Percentiles rank a stretch among this genome's conserved stretches.
These are phyloP conservation scores for Crotophaga sulcirostris DNA, from an alignment of 2,113 vertebrate species.

Conservation along the genomic window DNA sequence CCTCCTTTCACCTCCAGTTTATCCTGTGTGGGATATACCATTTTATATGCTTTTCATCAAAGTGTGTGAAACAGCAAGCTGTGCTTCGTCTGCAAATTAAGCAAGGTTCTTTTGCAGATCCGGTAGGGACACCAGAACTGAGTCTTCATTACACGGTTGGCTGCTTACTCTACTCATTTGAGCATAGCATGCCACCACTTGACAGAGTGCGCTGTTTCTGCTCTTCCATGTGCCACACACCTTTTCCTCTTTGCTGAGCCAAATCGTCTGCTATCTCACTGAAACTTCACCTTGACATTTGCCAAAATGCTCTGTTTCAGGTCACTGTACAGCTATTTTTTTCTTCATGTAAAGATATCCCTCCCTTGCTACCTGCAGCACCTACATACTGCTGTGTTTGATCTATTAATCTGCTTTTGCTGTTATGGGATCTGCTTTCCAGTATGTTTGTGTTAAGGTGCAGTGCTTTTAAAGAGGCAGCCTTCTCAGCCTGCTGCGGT, in stretches of 20 bases:
- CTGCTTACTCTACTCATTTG: not conserved
- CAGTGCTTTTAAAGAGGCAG: not conserved
- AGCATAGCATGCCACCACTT: not conserved
- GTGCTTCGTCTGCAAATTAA: not conserved
- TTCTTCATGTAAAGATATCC: not conserved
- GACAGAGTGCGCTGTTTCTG: not conserved
- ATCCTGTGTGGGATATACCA: not conserved
- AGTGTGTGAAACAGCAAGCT: not conserved
- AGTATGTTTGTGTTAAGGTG: not conserved
- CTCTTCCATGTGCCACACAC: rapidly evolving
- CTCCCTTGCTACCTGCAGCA: not conserved
- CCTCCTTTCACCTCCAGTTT: not conserved
- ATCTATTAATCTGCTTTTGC: not conserved
- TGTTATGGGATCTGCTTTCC: not conserved
- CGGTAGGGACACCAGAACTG: not conserved
- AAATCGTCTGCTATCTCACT: rapidly evolving
- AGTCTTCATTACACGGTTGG: rapidly evolving
- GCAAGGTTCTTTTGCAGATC: not conserved
- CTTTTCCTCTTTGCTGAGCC: not conserved
- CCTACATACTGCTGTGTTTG: not conserved
- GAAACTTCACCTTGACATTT: not conserved
- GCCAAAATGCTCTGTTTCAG: not conserved
- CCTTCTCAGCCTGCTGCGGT: not conserved
- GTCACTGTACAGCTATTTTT: not conserved
- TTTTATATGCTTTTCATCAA: not conserved